These are phyloP conservation scores for Sebastolobus altivelis DNA, from an alignment of 2,797 vertebrate genomes.

Conservation along the genomic window DNA sequence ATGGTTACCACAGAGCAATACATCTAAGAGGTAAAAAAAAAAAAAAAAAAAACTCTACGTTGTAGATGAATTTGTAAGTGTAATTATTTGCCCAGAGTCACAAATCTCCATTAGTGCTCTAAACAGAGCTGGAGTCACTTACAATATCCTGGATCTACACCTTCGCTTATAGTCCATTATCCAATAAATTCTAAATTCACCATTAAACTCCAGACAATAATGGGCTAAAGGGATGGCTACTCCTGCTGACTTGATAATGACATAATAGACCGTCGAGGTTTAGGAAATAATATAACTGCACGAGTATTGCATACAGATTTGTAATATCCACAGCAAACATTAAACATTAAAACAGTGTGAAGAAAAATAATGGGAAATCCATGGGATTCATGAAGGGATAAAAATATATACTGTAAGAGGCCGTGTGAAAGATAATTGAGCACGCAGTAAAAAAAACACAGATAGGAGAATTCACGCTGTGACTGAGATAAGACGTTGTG, in stretches of 20 bases:
- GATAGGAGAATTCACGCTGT: slow-evolving; percentile 69
- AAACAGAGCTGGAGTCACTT: slow-evolving; percentile 24
- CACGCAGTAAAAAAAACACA: slow-evolving; percentile 61
- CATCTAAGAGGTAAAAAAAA: not conserved
- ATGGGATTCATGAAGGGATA: slow-evolving; percentile 50
- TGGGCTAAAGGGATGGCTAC: slow-evolving; percentile 29
- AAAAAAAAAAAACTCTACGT: accelerated
- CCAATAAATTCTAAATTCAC: slow-evolving; percentile 34
- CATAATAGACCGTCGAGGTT: slow-evolving; percentile 40
- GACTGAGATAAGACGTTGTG: slow-evolving; percentile 77
- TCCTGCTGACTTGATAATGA: slow-evolving; percentile 58
- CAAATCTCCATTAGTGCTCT: slow-evolving; percentile 18
- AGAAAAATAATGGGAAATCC: slow-evolving; percentile 51
- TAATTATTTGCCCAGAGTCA: slow-evolving; percentile 1
- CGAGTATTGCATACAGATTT: slow-evolving; percentile 29
- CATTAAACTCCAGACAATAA: slow-evolving; percentile 26
- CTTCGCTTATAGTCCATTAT: slow-evolving; percentile 25
- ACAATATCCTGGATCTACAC: slow-evolving; percentile 31
- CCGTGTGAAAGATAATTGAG: slow-evolving; percentile 70
- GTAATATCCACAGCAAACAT: slow-evolving; percentile 36
- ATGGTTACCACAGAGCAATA: not conserved
- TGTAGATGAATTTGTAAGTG: not conserved
- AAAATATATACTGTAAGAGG: slow-evolving; percentile 58
- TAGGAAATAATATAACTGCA: slow-evolving; percentile 43
- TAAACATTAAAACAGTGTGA: slow-evolving; percentile 33